phyloP scores from a whole-genome alignment of 2,797 vertebrate genomes.

The Leucoraja ocellata region DNA sequence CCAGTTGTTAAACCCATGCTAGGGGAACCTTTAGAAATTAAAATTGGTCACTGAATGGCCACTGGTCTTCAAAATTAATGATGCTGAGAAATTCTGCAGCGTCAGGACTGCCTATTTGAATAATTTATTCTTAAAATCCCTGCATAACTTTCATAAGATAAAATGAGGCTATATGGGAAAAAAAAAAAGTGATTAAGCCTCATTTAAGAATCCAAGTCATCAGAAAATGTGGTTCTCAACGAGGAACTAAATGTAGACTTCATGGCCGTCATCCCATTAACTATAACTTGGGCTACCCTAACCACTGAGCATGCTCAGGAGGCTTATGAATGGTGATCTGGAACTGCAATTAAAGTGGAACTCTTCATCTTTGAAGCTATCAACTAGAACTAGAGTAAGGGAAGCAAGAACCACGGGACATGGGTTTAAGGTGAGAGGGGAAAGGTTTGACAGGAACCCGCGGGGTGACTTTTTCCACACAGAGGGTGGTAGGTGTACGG shows the following conservation, averaged over 20 bases:
- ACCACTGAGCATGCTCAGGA: not conserved
- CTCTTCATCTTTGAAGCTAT: not conserved
- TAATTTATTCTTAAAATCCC: not conserved
- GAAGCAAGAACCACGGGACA: too few species aligned
- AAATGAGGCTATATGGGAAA: not conserved
- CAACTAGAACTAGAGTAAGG: not conserved
- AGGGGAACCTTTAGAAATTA: not conserved
- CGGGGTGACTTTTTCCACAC: too few species aligned
- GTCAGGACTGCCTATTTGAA: not conserved
- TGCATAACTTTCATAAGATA: constrained; percentile 5
- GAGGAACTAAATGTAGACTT: not conserved
- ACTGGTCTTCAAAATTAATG: not conserved
- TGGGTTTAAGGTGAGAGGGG: too few species aligned
- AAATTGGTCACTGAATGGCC: not conserved
- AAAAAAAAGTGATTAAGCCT: not conserved
- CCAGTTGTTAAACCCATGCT: not conserved
- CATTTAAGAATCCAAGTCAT: not conserved
- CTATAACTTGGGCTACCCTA: not conserved
- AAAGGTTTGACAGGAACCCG: too few species aligned
- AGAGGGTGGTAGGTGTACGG: too few species aligned
- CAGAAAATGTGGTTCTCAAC: not conserved
- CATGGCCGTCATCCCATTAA: not conserved
- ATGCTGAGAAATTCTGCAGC: not conserved
- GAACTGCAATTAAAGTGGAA: not conserved
- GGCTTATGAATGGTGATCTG: not conserved